These are phyloP conservation scores for Drosophila limbata DNA, from an alignment of 2,888 invertebrate genomes.

Conservation along the genomic window DNA sequence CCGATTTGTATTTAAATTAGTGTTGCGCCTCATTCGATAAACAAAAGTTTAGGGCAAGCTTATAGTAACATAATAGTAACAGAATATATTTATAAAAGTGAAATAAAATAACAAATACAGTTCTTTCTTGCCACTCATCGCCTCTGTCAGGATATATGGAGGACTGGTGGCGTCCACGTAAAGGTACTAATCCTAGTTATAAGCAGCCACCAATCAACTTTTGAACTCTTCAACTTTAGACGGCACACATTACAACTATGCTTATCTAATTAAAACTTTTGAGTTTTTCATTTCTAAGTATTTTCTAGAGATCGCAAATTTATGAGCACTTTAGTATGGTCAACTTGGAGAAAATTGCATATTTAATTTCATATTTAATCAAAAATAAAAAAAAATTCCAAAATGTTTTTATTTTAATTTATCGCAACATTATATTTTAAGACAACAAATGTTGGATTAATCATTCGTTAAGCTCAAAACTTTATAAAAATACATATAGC, in stretches of 20 bases:
- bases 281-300: constrained; percentile 7
- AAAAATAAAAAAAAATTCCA: too few species aligned
- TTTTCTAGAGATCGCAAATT: background rate
- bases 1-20: constrained; percentile 8
- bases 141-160: constrained; percentile 98
- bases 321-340: background rate
- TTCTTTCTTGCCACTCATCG: constrained; percentile 92
- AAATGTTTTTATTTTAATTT: too few species aligned
- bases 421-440: too few species aligned
- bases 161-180: constrained; percentile 98
- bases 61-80: background rate
- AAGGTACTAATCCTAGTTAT: constrained; percentile 90
- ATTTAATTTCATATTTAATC: too few species aligned
- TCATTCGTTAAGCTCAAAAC: too few species aligned
- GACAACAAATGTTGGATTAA: too few species aligned
- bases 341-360: too few species aligned
- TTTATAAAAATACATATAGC: too few species aligned
- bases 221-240: constrained; percentile 37
- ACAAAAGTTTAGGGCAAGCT: constrained; percentile 39
- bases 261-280: background rate
- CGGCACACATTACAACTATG: constrained; percentile 45
- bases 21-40: constrained; percentile 37
- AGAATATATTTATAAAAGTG: constrained; percentile 64
- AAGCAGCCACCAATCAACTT: constrained; percentile 43
- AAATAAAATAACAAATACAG: constrained; percentile 86